These are phyloP conservation scores for Nipponia nippon DNA, from an alignment of 2,113 vertebrate genomes.

Conservation along the genomic window DNA sequence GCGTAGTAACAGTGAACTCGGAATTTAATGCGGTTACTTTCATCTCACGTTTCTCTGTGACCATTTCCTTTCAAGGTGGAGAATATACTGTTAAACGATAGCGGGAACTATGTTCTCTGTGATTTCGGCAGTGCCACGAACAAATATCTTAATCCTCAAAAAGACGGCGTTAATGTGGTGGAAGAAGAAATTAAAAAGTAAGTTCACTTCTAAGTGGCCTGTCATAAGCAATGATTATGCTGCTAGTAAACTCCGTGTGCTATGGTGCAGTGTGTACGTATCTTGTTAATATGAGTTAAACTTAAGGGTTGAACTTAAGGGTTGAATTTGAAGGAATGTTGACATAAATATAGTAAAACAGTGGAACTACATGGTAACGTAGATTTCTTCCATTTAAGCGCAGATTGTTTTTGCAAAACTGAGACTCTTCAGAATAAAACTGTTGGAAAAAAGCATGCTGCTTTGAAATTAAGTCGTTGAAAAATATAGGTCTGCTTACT, in stretches of 20 bases:
- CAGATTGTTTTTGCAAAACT: not conserved
- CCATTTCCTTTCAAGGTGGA: constrained; percentile 83
- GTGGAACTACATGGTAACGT: not conserved
- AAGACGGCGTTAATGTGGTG: constrained; percentile 90
- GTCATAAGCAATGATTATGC: not conserved
- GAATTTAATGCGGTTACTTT: not conserved
- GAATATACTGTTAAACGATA: constrained; percentile 92
- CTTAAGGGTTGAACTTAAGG: not conserved
- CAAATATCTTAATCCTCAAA: constrained; percentile 88
- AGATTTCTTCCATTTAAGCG: not conserved
- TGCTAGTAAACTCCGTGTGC: not conserved
- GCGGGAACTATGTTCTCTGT: constrained; percentile 93
- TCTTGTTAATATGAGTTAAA: not conserved
- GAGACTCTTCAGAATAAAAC: not conserved
- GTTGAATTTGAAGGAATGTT: not conserved
- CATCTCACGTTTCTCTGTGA: not conserved
- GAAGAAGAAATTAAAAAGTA: constrained; percentile 99
- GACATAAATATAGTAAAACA: not conserved
- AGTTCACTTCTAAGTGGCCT: constrained; percentile 10
- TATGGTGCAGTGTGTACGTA: fast-evolving
- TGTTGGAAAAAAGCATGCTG: not conserved
- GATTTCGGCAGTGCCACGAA: constrained; percentile 97
- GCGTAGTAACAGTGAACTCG: fast-evolving
- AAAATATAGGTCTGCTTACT: not conserved
- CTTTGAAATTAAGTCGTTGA: not conserved